Evolutionary conservation across 1,140 invertebrate species (phyloP), one percentile per base, ranked within the genome.

Genomic region (Andrena cerasifolii): DNA sequence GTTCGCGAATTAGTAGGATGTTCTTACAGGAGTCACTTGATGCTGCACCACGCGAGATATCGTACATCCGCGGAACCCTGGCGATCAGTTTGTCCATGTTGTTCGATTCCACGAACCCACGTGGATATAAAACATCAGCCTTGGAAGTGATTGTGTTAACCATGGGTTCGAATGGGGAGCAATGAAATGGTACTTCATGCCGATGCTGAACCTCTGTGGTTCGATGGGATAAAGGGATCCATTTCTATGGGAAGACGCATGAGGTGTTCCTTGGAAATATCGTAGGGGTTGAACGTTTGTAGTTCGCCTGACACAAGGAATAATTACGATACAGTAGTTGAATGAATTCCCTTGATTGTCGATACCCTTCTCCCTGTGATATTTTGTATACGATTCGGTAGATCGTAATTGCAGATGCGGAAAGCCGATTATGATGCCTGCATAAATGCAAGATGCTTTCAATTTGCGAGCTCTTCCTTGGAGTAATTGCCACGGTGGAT

Each of bases 171-270:
- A 66, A 66, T n/a, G 21, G 45, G 45, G 51, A 51, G 63, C 28
- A 24, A 45, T 66, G 33, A 66, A 33, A 66, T 21, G 49, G 63
- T 31, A 66, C 6, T 66, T 66, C 51, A 51, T 51, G 45, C 45
- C 26, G n/a, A 51, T 28, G 28, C 31, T 51, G 47, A 28, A 66
- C 49, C 10, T 26, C 7, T 10, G n/a, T 33, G 63, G 45, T 66
- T 66, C 21, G 49, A 66, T 26, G 5, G 26, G 8, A n/a, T n/a
- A 12, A 51, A 28, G 31, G 53, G 28, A 66, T 66, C 47, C 63
- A 51, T 66, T 65, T 21, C 45, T 45, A n/a, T 45, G 28, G 47
- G 43, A 2, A 51, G n/a, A 21, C n/a, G 43, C 49, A 51, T 33
- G 63, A 33, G 33, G 24, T 26, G 5, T 21, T 26, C 45, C 10